phyloP scores from a whole-genome alignment of 2,888 invertebrate genomes.

The Andrena haemorrhoa region DNA sequence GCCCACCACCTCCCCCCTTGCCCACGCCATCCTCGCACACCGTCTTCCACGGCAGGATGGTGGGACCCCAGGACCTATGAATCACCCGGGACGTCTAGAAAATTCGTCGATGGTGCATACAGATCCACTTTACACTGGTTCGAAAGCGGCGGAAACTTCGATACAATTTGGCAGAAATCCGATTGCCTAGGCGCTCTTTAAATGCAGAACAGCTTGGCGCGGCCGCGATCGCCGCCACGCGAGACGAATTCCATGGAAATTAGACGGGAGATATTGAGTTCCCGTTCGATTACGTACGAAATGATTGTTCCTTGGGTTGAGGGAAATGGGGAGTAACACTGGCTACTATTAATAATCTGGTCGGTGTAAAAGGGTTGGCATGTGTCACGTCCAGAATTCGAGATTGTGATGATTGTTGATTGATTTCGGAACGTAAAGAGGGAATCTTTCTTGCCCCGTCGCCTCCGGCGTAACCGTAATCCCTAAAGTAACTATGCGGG shows the following conservation, averaged over 20 bases:
- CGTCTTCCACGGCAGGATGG: neutral
- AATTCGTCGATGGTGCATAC: conserved; percentile 52
- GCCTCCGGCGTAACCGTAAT: too few species aligned
- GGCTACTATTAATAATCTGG: neutral
- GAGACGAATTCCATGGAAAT: conserved; percentile 49
- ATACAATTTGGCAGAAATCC: conserved; percentile 67
- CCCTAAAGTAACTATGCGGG: too few species aligned
- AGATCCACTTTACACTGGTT: conserved; percentile 55
- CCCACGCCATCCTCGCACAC: neutral
- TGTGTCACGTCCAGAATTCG: too few species aligned
- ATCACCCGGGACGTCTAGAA: conserved; percentile 50
- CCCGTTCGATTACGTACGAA: conserved; percentile 6
- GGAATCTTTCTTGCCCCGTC: too few species aligned
- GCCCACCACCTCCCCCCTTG: neutral
- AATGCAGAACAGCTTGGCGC: conserved; percentile 50
- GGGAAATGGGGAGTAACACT: too few species aligned
- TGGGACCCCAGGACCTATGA: conserved; percentile 36
- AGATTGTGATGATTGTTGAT: too few species aligned
- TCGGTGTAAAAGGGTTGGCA: neutral
- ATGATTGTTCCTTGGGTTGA: conserved; percentile 3
- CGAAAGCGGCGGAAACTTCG: conserved; percentile 52
- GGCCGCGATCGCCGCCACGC: neutral
- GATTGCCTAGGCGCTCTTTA: conserved; percentile 59
- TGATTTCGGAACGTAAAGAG: too few species aligned
- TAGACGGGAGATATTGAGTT: conserved; percentile 28